Evolutionary conservation across 2,888 invertebrate genomes (phyloP).

Genomic region (Scrobipalpa costella): DNA sequence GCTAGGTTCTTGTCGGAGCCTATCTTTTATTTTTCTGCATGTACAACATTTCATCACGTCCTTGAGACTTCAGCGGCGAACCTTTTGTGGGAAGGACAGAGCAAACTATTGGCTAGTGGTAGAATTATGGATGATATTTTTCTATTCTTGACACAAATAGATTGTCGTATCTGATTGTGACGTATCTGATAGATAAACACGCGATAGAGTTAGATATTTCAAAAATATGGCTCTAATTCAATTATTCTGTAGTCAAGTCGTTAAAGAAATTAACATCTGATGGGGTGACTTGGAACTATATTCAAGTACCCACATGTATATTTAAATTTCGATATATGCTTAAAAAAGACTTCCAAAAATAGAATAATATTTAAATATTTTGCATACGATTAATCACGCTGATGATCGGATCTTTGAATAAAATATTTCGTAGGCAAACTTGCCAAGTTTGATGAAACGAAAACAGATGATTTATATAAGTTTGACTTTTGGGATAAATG

Average conservation of each 20-base stretch:
- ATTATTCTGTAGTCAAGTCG: no score
- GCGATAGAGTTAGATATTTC: not conserved
- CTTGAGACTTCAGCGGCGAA: not conserved
- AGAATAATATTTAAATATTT: slow-evolving; percentile 2
- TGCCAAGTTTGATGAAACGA: no score
- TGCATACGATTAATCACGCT: not conserved
- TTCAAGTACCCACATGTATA: not conserved
- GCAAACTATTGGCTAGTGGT: not conserved
- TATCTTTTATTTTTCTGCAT: slow-evolving; percentile 12
- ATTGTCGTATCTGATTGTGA: slow-evolving; percentile 1
- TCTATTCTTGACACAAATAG: slow-evolving; percentile 22
- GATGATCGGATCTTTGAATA: not conserved
- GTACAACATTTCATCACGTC: slow-evolving; percentile 15
- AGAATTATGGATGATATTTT: not conserved
- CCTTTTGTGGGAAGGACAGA: not conserved
- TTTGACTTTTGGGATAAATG: no score
- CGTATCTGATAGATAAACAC: not conserved
- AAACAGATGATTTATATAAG: no score
- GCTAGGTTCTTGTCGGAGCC: slow-evolving; percentile 12
- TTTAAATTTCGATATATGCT: not conserved
- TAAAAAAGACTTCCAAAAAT: not conserved
- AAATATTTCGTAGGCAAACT: not conserved
- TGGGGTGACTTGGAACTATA: no score
- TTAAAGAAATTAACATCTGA: no score
- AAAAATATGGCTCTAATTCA: not conserved